Evolutionary conservation across 2,113 vertebrate genomes (phyloP).

Genomic region (Plectropomus leopardus): DNA sequence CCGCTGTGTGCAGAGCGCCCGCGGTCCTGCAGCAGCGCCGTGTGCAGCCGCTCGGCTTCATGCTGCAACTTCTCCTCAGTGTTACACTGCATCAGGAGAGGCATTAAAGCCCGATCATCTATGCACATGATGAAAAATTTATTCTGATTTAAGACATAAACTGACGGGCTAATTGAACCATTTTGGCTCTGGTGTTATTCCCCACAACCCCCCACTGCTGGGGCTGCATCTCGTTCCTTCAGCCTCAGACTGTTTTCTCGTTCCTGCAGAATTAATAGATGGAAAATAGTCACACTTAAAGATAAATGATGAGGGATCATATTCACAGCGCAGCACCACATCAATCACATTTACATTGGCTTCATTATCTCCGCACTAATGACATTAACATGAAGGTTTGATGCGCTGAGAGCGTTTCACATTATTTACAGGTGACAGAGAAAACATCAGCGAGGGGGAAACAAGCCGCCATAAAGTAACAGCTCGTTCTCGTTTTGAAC

Average conservation of each 20-base stretch:
- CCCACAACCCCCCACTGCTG: constrained; percentile 49
- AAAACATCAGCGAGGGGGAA: not conserved
- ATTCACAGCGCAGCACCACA: constrained; percentile 25
- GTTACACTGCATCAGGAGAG: constrained; percentile 19
- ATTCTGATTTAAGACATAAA: constrained; percentile 66
- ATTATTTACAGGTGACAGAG: constrained; percentile 3
- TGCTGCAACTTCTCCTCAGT: constrained; percentile 8
- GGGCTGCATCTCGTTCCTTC: constrained; percentile 47
- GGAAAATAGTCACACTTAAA: constrained; percentile 59
- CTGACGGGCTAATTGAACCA: constrained; percentile 72
- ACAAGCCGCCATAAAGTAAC: no score
- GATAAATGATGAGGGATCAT: constrained; percentile 62
- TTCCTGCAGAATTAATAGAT: constrained; percentile 57
- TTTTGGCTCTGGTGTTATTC: constrained; percentile 60
- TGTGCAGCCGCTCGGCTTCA: constrained; percentile 2
- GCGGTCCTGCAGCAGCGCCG: constrained; percentile 13
- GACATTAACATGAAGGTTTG: constrained; percentile 26
- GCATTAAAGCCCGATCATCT: constrained; percentile 63
- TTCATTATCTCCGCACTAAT: constrained; percentile 44
- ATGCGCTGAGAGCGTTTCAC: not conserved
- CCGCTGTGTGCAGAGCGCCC: not conserved
- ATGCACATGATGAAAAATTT: constrained; percentile 62
- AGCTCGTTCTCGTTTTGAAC: no score
- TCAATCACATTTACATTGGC: constrained; percentile 55
- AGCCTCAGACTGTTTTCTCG: constrained; percentile 38